Base-by-base conservation (phyloP, 2,888 invertebrate species). In the Dioctria rufipes region DNA sequence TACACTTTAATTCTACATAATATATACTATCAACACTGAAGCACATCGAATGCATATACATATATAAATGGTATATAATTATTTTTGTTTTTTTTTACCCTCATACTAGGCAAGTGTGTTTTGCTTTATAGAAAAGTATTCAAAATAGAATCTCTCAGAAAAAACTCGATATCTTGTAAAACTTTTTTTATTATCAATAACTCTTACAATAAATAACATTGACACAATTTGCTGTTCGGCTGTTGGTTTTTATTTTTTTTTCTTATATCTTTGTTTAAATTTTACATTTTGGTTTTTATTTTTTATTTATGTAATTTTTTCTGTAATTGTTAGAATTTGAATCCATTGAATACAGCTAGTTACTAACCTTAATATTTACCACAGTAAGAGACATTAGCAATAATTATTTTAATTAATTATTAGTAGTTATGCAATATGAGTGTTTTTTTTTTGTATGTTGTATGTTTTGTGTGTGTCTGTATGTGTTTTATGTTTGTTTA, bases 121-220 rank as follows among this genome's bases (percentile, higher is more conserved):
- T 49, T 79, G 54, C 51, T 79, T 79, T 82, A 25, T 25, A 82
- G 82, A 82, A 82, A 82, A 82, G 81, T 82, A 82, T 81, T 82
- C 81, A 82, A 82, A 82, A 82, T 82, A 82, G 82, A 82, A 82
- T 75, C 81, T 82, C 80, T 82, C 80, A 80, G 81, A 80, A 81
- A 82, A 82, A 82, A 82, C 81, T 77, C 61, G 71, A 51, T 80
- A 77, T 80, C 78, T 80, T 77, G 58, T 80, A 54, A 73, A 73
- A 66, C 78, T 79, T 80, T 25, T n/a, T 25, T 25, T 71, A 69
- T 81, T 75, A 81, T 81, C 66, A 81, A 75, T 78, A 81, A 69
- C 69, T 63, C 78, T 81, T 69, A 80, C 60, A 81, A 54, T 78
- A 71, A 69, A 78, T 75, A 82, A 82, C 82, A 80, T 80, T 82